These are phyloP conservation scores for Achroia grisella DNA, from an alignment of 1,140 invertebrate species.

Conservation along the genomic window DNA sequence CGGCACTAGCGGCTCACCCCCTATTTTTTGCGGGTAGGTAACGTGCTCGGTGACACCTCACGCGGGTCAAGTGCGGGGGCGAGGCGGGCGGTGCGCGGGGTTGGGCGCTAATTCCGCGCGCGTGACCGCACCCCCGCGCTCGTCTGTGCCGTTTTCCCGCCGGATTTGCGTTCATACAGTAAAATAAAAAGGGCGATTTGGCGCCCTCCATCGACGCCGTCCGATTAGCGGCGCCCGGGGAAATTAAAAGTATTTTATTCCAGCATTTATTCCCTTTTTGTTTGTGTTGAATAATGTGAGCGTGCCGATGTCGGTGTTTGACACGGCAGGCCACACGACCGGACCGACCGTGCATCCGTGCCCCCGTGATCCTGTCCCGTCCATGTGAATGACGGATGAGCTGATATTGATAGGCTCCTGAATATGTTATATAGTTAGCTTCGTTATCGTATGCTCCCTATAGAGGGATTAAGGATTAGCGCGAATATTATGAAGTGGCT, in stretches of 20 bases:
- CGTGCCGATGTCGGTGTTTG: constrained; percentile 27
- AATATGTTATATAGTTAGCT: background rate
- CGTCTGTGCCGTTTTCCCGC: constrained; percentile 51
- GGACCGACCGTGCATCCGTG: background rate
- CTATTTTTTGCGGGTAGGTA: constrained; percentile 57
- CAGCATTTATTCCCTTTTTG: constrained; percentile 68
- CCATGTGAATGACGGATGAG: constrained; percentile 11
- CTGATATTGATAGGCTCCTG: constrained; percentile 9
- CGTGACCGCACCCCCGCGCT: constrained; percentile 44
- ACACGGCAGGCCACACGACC: constrained; percentile 4
- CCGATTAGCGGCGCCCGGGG: constrained; percentile 70
- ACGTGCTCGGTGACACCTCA: constrained; percentile 60
- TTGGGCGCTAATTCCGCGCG: constrained; percentile 54
- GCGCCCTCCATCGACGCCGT: constrained; percentile 59
- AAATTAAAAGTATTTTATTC: constrained; percentile 73
- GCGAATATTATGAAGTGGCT: background rate
- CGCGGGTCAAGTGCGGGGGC: constrained; percentile 54
- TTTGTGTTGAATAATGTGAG: constrained; percentile 57
- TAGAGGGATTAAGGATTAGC: background rate
- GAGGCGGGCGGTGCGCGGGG: constrained; percentile 19
- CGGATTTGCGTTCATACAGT: constrained; percentile 69
- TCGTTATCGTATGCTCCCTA: background rate
- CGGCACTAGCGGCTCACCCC: constrained; percentile 27
- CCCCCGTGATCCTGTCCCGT: background rate
- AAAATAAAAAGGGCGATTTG: constrained; percentile 72